Conservation (phyloP, 2,113 vertebrate genomes). For the Aegithalos caudatus region DNA sequence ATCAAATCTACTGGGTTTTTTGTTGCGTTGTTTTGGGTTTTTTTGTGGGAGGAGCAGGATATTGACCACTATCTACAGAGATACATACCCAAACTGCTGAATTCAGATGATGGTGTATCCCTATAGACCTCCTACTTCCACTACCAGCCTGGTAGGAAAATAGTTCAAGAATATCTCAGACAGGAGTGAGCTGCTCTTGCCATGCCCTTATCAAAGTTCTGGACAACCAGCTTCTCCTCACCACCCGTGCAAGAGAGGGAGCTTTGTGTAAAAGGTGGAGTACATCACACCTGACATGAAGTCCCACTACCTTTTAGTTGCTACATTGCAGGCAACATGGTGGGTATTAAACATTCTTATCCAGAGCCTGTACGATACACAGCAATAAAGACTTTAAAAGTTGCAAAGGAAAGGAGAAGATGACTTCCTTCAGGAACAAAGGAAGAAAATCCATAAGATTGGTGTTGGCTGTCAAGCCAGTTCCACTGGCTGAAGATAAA, state of each 20-base stretch:
- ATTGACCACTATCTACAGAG: not conserved
- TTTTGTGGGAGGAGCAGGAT: not conserved
- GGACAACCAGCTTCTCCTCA: not conserved
- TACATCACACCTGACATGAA: accelerated
- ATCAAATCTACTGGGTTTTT: not conserved
- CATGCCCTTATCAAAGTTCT: not conserved
- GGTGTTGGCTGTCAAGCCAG: not conserved
- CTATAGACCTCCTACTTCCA: not conserved
- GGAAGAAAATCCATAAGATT: not conserved
- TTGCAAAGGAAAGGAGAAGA: not conserved
- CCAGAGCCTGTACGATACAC: not conserved
- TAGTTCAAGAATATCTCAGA: not conserved
- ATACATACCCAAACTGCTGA: not conserved
- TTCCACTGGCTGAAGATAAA: not conserved
- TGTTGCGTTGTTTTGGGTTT: not conserved
- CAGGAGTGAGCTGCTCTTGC: not conserved
- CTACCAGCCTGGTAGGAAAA: not conserved
- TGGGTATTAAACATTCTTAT: not conserved
- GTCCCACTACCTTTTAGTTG: not conserved
- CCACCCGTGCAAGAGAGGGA: not conserved
- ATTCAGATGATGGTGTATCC: not conserved
- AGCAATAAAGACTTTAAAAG: not conserved
- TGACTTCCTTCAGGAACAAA: not conserved
- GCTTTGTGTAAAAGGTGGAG: not conserved
- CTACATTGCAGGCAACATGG: not conserved